phyloP scores from a whole-genome alignment of 2,113 vertebrate genomes.

The Oophaga pumilio region DNA sequence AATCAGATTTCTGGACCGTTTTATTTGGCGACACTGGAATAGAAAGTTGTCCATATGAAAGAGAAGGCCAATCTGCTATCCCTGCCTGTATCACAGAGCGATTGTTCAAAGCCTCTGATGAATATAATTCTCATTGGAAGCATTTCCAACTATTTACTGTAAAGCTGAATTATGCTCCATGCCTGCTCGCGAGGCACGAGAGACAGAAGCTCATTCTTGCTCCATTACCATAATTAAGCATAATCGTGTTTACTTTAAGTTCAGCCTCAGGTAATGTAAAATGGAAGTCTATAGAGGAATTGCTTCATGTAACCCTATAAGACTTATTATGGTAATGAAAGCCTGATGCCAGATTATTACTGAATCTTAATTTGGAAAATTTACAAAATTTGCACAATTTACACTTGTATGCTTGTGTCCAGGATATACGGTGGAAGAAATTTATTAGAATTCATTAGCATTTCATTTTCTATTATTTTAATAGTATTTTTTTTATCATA shows the following conservation, averaged over 20 bases:
- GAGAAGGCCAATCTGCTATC: conserved; percentile 29
- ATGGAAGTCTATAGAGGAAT: conserved; percentile 2
- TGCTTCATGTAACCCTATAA: neutral
- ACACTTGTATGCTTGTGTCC: neutral
- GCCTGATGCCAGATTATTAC: conserved; percentile 1
- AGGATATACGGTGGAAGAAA: neutral
- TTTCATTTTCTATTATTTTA: neutral
- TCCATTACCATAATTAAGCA: conserved; percentile 15
- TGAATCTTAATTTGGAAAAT: neutral
- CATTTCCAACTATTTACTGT: conserved; percentile 15
- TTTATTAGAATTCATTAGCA: neutral
- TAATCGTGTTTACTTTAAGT: conserved; percentile 15
- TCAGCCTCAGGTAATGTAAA: conserved; percentile 21
- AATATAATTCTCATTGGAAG: conserved; percentile 18
- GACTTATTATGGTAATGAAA: neutral
- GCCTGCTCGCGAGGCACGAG: neutral
- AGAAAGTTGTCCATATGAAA: conserved; percentile 8
- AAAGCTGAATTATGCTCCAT: neutral
- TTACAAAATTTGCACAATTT: conserved; percentile 3
- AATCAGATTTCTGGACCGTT: conserved; percentile 24
- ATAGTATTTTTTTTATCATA: neutral
- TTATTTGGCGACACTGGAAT: conserved; percentile 1
- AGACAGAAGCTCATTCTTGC: conserved; percentile 14
- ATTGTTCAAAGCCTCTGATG: conserved; percentile 16
- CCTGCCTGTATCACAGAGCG: neutral